Evolutionary conservation across 2,797 vertebrate genomes (phyloP), one percentile per base, ranked within the genome.

Genomic region (Poeciliopsis gracilis): DNA sequence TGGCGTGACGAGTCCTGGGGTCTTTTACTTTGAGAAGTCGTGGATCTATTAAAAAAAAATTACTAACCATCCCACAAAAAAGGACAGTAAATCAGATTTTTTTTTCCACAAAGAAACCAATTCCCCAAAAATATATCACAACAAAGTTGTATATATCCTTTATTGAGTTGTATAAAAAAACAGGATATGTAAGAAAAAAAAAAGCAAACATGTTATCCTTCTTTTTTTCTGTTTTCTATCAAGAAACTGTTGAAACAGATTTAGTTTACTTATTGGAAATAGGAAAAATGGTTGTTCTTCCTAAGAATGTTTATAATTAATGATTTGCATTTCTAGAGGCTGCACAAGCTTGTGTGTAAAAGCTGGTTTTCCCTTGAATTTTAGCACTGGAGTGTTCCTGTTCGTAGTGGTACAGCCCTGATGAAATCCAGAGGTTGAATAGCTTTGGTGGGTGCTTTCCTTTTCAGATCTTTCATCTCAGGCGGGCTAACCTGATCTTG

Each of bases 401-500:
- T 55, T 75, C 53, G 79, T 77, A 71, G 69, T 59, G 63, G 77
- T 47, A 43, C 75, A 33, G 46, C 73, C 84, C 86, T 89, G 86
- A 90, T 88, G 82, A 90, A 90, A 92, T 85, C 83, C 79, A 86
- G 87, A 81, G 83, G 87, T 89, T 76, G 88, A 93, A 90, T 87
- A 87, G 86, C 81, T 85, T 86, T 84, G 88, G 82, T 87, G 88
- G 89, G 69, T 61, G 87, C 82, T 90, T 88, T 92, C 90, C 86
- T 91, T 81, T 91, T 91, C 88, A 92, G 86, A 94, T 94, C 94
- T 94, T 89, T 95, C 93, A 95, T 94, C 93, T 89, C 43, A 25
- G 82, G 89, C 90, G 82, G 87, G 89, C 91, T 93, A 94, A 95
- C 94, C 92, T 94, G 95, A 95, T 95, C 95, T 92, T 11, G 46